Conservation (phyloP, 1,140 invertebrate genomes). For the Agraylea sexmaculata region DNA sequence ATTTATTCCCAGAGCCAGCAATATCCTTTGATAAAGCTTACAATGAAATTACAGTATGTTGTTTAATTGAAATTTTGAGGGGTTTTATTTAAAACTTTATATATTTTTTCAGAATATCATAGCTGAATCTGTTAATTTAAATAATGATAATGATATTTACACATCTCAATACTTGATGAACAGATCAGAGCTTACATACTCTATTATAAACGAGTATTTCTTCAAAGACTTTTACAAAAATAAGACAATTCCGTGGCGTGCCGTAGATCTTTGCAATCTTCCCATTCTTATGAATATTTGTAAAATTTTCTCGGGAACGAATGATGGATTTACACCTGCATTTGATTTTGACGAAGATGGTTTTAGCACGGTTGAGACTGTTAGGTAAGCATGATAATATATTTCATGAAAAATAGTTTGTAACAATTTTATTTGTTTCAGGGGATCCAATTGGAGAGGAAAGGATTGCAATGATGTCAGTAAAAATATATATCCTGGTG, state of each 20-base stretch:
- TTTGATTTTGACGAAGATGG: constrained; percentile 18
- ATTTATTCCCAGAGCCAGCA: constrained; percentile 18
- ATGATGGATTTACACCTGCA: constrained; percentile 12
- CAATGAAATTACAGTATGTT: constrained; percentile 11
- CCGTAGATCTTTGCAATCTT: constrained; percentile 16
- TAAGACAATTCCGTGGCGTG: not conserved
- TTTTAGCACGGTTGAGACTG: constrained; percentile 14
- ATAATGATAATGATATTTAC: constrained; percentile 1
- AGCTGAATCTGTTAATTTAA: constrained; percentile 6
- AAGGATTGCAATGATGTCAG: constrained; percentile 37
- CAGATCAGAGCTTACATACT: not conserved
- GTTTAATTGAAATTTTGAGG: not conserved
- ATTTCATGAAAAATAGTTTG: not conserved
- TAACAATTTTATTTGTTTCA: constrained; percentile 5
- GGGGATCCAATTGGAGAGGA: constrained; percentile 39
- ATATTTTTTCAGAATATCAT: constrained; percentile 14
- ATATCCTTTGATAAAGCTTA: constrained; percentile 4
- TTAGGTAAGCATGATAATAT: constrained; percentile 9
- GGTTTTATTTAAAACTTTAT: constrained; percentile 3
- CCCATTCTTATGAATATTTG: constrained; percentile 18
- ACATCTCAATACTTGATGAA: not conserved
- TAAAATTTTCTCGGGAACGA: constrained; percentile 14
- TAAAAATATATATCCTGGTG: constrained; percentile 31
- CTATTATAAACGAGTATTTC: not conserved
- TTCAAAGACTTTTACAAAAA: not conserved